A percentile compares a stretch with the other conserved stretches of the same genome.
Evolutionary conservation across 64 coral and sea anemone genomes (phyloP).

Genomic region (Montipora cactus): DNA sequence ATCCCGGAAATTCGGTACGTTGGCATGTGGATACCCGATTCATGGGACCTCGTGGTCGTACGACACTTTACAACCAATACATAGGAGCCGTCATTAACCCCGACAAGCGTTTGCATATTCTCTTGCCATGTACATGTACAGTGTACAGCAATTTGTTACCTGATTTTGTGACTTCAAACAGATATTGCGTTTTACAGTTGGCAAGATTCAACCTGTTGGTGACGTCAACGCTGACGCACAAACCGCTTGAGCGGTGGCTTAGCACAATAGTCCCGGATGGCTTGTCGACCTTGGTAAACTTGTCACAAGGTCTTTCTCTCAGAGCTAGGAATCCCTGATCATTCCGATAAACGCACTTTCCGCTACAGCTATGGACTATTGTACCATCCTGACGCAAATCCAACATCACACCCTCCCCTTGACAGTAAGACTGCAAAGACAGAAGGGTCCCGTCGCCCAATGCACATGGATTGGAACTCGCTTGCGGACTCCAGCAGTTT

Average conservation of each 20-base stretch:
- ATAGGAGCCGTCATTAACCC: no score
- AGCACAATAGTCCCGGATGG: conserved; percentile 1
- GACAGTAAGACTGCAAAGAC: conserved; percentile 68
- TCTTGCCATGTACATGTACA: neutral
- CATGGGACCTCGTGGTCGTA: no score
- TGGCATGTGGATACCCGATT: no score
- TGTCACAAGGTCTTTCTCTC: conserved; percentile 54
- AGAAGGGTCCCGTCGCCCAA: conserved; percentile 50
- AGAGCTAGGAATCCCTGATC: conserved; percentile 45
- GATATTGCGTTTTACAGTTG: neutral
- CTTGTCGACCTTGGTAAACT: conserved; percentile 22
- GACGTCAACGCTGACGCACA: conserved; percentile 36
- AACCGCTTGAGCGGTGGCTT: conserved; percentile 31
- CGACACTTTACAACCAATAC: no score
- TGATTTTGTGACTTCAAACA: conserved; percentile 61
- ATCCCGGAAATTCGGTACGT: no score
- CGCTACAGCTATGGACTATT: conserved; percentile 79
- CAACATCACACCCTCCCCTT: conserved; percentile 76
- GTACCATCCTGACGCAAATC: conserved; percentile 59
- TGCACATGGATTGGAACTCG: conserved; percentile 63
- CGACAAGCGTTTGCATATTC: no score
- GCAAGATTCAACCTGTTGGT: neutral
- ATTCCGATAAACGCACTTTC: conserved; percentile 70
- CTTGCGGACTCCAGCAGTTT: conserved; percentile 82
- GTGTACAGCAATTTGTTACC: neutral